Evolutionary conservation across 2,113 vertebrate genomes (phyloP).

Genomic region (Morone saxatilis): DNA sequence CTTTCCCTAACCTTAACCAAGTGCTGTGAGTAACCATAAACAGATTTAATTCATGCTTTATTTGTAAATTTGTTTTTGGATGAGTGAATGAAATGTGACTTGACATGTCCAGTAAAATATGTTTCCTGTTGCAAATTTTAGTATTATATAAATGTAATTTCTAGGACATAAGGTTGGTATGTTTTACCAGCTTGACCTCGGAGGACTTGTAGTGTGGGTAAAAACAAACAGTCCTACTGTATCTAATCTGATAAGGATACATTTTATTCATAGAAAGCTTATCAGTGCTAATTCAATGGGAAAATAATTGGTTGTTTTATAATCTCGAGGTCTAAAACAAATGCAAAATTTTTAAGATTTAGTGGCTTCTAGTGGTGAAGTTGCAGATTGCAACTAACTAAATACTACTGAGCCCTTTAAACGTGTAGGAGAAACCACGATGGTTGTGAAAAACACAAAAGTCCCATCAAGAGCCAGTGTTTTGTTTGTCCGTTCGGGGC

Average conservation of each 20-base stretch:
- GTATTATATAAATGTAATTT: not conserved
- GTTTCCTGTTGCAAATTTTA: not conserved
- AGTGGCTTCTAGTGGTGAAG: too few species aligned
- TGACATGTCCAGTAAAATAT: not conserved
- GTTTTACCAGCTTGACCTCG: not conserved
- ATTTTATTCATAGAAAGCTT: not conserved
- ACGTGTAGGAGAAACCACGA: too few species aligned
- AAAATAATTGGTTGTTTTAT: not conserved
- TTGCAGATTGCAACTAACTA: too few species aligned
- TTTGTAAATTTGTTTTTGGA: not conserved
- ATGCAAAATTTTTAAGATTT: not conserved
- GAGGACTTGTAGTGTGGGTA: not conserved
- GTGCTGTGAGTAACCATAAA: not conserved
- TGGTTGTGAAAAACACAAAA: too few species aligned
- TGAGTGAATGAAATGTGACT: not conserved
- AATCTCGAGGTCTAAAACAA: not conserved
- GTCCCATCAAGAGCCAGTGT: too few species aligned
- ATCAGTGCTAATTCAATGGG: not conserved
- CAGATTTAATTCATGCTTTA: not conserved
- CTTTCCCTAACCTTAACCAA: not conserved
- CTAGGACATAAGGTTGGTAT: not conserved
- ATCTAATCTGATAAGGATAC: slow-evolving; percentile 6
- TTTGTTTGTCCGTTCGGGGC: too few species aligned
- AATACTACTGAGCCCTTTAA: too few species aligned
- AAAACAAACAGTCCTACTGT: not conserved